Base-by-base conservation (phyloP, 35 echinoderm and acorn worm species). In the Diadema setosum region DNA sequence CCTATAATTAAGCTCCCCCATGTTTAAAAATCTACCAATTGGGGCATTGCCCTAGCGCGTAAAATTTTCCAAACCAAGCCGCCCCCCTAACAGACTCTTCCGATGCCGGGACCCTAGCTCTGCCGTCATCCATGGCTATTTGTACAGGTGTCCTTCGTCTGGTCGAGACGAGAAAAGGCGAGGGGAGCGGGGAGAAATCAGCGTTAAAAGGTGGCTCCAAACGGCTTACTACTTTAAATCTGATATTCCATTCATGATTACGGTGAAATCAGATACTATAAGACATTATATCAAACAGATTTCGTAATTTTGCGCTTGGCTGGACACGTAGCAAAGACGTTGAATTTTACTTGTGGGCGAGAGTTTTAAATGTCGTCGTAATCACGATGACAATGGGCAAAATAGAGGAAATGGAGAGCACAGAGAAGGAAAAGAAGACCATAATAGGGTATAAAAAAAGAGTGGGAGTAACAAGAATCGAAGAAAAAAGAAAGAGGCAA, bases 91-190 rank as follows among this genome's bases (percentile, higher is more conserved):
- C 61, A n/a, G n/a, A n/a, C n/a, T n/a, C n/a, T n/a, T n/a, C n/a
- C n/a, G n/a, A n/a, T n/a, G n/a, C n/a, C n/a, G n/a, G n/a, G n/a
- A n/a, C n/a, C n/a, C n/a, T n/a, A n/a, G n/a, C n/a, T n/a, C n/a
- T n/a, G n/a, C n/a, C n/a, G n/a, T n/a, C n/a, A n/a, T n/a, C n/a
- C 61, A 65, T 65, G 61, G 61, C 61, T 65, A 65, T 65, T 65
- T 65, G 61, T 21, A 65, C 61, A 65, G 61, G 61, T 65, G 61
- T 33, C 61, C 61, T 32, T 32, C 61, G 29, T 31, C 61, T 6
- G 23, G 61, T 65, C 61, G 29, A 65, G 29, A 65, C 29, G 61
- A 65, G 61, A 65, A 65, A 65, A 65, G 61, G n/a, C n/a, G n/a
- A n/a, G n/a, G n/a, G n/a, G n/a, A n/a, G n/a, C n/a, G n/a, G n/a